Conservation (phyloP, 2,797 vertebrate genomes). For the Micrastur ruficollis region DNA sequence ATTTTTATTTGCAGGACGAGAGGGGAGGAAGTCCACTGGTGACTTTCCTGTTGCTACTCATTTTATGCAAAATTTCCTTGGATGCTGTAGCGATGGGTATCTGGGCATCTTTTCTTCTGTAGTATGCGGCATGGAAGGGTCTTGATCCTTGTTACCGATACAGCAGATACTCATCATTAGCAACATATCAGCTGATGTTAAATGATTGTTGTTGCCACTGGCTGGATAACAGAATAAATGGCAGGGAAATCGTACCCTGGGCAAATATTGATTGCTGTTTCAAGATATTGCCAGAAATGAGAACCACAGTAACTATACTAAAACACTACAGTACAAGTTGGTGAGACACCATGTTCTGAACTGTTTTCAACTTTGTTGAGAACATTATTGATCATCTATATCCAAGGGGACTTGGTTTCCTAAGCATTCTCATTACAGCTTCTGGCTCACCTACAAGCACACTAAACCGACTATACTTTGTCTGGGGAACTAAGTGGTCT, state of each 20-base stretch:
- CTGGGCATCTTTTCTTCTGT: background rate
- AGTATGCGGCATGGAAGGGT: background rate
- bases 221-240: background rate
- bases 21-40: background rate
- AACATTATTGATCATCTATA: conserved; percentile 29
- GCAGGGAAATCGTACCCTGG: background rate
- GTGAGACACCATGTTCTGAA: background rate
- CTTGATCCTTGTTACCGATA: background rate
- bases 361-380: background rate
- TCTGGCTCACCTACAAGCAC: background rate
- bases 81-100: background rate
- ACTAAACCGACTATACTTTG: background rate
- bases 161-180: background rate
- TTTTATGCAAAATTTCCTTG: background rate
- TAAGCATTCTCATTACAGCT: conserved; percentile 1
- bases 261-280: conserved; percentile 9
- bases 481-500: background rate
- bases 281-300: background rate
- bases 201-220: background rate
- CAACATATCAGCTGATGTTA: background rate
- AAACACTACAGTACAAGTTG: background rate
- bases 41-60: background rate
- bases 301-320: background rate
- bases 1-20: background rate
- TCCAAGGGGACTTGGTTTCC: conserved; percentile 5